These are phyloP conservation scores for Protonibea diacanthus DNA, from an alignment of 2,797 vertebrate species.

Conservation along the genomic window DNA sequence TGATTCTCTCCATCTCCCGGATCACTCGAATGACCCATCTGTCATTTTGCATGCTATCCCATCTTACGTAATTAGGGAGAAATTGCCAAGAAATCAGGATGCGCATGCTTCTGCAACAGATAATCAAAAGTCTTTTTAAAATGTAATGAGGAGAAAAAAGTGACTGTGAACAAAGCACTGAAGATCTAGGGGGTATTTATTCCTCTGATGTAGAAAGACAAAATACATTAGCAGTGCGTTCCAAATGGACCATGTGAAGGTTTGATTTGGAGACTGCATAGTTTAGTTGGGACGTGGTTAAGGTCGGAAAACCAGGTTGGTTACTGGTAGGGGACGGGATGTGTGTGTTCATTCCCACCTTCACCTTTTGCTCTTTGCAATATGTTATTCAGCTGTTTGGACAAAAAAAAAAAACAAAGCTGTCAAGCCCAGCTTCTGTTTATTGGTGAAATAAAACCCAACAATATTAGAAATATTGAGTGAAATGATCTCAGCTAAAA, in stretches of 20 bases:
- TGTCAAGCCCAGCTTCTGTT: not conserved
- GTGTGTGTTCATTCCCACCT: no score
- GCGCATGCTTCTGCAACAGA: constrained; percentile 57
- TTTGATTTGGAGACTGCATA: not conserved
- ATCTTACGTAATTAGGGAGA: constrained; percentile 71
- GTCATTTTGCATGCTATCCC: constrained; percentile 59
- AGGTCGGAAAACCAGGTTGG: not conserved
- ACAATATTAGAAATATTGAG: not conserved
- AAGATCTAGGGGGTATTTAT: constrained; percentile 30
- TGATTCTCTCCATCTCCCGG: constrained; percentile 55
- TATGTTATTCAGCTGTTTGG: not conserved
- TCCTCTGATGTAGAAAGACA: constrained; percentile 19
- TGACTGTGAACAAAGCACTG: constrained; percentile 24
- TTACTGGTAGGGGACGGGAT: no score
- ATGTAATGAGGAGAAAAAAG: constrained; percentile 56
- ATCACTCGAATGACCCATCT: constrained; percentile 77
- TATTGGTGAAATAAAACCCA: constrained; percentile 3
- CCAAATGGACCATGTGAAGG: not conserved
- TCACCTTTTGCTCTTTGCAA: no score
- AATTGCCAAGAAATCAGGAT: constrained; percentile 72
- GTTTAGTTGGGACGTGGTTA: not conserved
- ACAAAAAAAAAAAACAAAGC: not conserved
- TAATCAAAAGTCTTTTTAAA: constrained; percentile 71
- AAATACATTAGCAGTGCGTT: constrained; percentile 12
- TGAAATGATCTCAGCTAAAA: not conserved